Evolutionary conservation across 2,113 vertebrate species (phyloP).

Genomic region (Cololabis saira): DNA sequence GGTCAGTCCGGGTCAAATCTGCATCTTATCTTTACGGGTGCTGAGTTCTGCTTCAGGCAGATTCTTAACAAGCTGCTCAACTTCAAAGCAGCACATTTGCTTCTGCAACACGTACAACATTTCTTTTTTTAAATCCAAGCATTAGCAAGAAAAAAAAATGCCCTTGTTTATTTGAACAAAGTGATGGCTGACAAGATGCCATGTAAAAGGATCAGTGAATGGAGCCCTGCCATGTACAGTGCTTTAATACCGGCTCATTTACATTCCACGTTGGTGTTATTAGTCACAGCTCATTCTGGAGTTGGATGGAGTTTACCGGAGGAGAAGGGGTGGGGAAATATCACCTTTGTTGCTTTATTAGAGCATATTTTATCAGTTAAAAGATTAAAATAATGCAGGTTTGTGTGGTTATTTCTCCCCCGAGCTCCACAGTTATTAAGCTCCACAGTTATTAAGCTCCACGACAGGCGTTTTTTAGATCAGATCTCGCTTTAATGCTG

Average conservation of each 20-base stretch:
- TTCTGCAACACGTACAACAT: slow-evolving; percentile 34
- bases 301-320: slow-evolving; percentile 7
- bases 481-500: too few species aligned
- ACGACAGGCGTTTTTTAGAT: too few species aligned
- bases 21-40: slow-evolving; percentile 54
- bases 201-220: slow-evolving; percentile 33
- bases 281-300: slow-evolving; percentile 6
- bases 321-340: neutral
- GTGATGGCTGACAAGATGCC: slow-evolving; percentile 20
- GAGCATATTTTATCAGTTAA: neutral
- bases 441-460: too few species aligned
- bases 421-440: too few species aligned
- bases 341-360: neutral
- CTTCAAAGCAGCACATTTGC: slow-evolving; percentile 62
- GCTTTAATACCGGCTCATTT: neutral
- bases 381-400: too few species aligned
- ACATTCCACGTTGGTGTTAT: neutral
- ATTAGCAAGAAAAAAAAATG: neutral
- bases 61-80: slow-evolving; percentile 53
- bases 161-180: slow-evolving; percentile 37
- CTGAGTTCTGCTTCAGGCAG: slow-evolving; percentile 45
- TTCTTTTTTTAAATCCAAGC: slow-evolving; percentile 20
- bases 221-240: slow-evolving; percentile 32
- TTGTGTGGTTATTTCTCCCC: too few species aligned
- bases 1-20: slow-evolving; percentile 50